Percentiles rank a stretch among this genome's conserved stretches.
These are phyloP conservation scores for Schrankia costaestrigalis DNA, from an alignment of 2,888 invertebrate genomes.

Conservation along the genomic window DNA sequence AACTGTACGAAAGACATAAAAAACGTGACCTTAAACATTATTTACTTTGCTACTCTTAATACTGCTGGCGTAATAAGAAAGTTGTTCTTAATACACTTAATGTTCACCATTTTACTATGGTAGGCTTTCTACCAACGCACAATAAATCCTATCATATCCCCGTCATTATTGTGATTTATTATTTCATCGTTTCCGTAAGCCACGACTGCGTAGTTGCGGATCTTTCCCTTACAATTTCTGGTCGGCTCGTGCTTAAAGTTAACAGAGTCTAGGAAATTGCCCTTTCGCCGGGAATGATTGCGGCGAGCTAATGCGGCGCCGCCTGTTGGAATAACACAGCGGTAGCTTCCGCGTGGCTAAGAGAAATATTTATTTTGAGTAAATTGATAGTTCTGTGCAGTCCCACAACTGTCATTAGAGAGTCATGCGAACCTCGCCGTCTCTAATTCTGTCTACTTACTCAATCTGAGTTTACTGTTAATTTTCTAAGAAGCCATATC, in stretches of 20 bases:
- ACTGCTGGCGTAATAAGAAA: constrained; percentile 27
- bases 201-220: constrained; percentile 51
- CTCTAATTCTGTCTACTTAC: constrained; percentile 28
- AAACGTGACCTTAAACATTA: constrained; percentile 20
- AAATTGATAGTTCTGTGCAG: constrained; percentile 60
- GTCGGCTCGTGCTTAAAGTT: constrained; percentile 62
- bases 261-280: constrained; percentile 70
- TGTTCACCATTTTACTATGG: too few species aligned
- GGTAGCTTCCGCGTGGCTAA: constrained; percentile 68
- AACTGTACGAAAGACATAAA: constrained; percentile 28
- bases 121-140: constrained; percentile 23
- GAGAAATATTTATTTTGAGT: constrained; percentile 69
- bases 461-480: constrained; percentile 19
- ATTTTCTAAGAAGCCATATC: constrained; percentile 14
- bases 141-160: constrained; percentile 38
- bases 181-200: constrained; percentile 60
- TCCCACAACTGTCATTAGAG: constrained; percentile 53
- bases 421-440: constrained; percentile 31
- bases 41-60: constrained; percentile 24
- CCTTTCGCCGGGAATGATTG: constrained; percentile 66
- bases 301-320: constrained; percentile 60
- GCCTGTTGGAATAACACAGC: constrained; percentile 64
- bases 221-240: constrained; percentile 57
- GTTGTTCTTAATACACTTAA: too few species aligned
- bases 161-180: constrained; percentile 65